phyloP scores from a whole-genome alignment of 2,113 vertebrate genomes.

The Bubo scandiacus region DNA sequence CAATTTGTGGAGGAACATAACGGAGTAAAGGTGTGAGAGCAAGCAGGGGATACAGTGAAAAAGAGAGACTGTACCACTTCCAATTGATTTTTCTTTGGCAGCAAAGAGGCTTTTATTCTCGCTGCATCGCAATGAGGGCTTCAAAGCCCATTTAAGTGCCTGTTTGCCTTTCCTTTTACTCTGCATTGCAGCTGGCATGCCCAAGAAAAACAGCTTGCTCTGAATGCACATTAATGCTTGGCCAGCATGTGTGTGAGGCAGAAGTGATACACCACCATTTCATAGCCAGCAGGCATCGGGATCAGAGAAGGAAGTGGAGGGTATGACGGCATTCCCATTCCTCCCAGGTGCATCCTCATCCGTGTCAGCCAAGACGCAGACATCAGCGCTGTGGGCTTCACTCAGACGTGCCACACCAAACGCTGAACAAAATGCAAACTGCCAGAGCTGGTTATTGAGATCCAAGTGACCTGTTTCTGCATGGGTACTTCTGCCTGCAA shows the following conservation, averaged over 20 bases:
- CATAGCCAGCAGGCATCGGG: neutral
- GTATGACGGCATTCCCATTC: neutral
- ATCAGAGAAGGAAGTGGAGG: neutral
- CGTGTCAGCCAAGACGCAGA: neutral
- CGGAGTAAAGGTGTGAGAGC: neutral
- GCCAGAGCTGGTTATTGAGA: neutral
- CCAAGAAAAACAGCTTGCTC: conserved; percentile 24
- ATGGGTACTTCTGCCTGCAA: neutral
- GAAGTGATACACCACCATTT: neutral
- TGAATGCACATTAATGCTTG: conserved; percentile 11
- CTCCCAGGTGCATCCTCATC: neutral
- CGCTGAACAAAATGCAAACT: neutral
- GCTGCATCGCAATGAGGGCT: neutral
- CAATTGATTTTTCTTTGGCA: neutral
- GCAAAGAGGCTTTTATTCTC: conserved; percentile 29
- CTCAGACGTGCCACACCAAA: neutral
- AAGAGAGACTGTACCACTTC: neutral
- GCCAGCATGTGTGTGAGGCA: neutral
- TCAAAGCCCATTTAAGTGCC: conserved; percentile 28
- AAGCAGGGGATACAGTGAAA: neutral
- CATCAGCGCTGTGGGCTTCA: rapidly evolving
- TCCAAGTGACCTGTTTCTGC: neutral
- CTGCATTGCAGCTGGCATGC: conserved; percentile 48
- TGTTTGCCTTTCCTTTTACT: conserved; percentile 39
- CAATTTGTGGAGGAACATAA: neutral